Conservation (phyloP, 2,797 vertebrate genomes). For the Gallinago nigripennis region DNA sequence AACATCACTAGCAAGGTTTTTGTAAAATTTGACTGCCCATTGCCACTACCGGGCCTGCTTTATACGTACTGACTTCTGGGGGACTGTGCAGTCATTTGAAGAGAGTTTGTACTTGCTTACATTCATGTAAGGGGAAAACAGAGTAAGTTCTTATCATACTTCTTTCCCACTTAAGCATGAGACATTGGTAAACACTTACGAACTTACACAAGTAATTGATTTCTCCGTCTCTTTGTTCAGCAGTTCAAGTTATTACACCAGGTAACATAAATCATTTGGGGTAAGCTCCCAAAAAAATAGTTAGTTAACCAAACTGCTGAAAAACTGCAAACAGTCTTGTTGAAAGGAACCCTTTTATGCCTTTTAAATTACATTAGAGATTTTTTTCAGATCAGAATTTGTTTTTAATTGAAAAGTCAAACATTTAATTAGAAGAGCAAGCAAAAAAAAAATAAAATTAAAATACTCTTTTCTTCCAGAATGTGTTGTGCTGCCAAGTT, state of each 20-base stretch:
- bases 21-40: neutral
- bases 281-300: accelerated
- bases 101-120: neutral
- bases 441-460: neutral
- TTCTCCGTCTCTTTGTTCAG: neutral
- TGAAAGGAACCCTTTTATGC: neutral
- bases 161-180: neutral
- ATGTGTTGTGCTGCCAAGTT: neutral
- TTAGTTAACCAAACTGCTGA: neutral
- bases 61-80: neutral
- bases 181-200: neutral
- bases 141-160: neutral
- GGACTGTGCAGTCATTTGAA: neutral
- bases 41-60: neutral
- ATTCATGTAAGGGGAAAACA: neutral
- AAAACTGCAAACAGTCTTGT: neutral
- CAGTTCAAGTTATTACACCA: neutral
- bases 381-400: neutral
- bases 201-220: neutral
- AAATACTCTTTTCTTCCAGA: neutral
- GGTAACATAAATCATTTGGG: neutral
- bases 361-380: neutral
- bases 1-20: neutral
- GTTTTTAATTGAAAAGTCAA: neutral
- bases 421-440: neutral